Evolutionary conservation across 2,888 invertebrate genomes (phyloP).

Genomic region (Nomada ruficornis): DNA sequence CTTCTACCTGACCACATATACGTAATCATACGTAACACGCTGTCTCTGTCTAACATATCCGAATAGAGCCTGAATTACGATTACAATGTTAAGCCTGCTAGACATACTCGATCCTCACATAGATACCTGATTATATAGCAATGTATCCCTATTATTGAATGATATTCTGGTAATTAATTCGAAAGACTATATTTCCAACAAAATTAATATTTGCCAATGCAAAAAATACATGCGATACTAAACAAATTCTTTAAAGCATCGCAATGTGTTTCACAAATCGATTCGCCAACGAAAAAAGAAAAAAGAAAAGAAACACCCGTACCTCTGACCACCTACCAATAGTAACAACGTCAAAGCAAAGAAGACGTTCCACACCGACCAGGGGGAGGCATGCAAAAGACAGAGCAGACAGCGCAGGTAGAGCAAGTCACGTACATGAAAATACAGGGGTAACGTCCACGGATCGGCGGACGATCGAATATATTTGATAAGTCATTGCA

Average conservation of each 20-base stretch:
- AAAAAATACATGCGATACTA: no score
- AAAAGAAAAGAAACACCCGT: no score
- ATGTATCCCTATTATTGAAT: not conserved
- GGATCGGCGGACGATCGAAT: slow-evolving; percentile 50
- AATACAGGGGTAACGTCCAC: slow-evolving; percentile 45
- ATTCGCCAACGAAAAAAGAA: no score
- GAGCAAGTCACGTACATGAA: slow-evolving; percentile 60
- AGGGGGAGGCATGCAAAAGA: not conserved
- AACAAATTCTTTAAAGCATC: no score
- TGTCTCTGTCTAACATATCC: not conserved
- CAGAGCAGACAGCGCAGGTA: not conserved
- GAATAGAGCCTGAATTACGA: not conserved
- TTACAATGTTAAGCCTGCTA: slow-evolving; percentile 5
- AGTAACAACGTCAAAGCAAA: not conserved
- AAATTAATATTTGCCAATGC: no score
- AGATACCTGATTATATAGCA: not conserved
- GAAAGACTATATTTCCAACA: no score
- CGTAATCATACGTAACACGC: slow-evolving; percentile 6
- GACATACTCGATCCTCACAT: not conserved
- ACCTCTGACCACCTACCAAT: no score
- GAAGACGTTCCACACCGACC: not conserved
- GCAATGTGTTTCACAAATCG: no score
- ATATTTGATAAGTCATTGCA: slow-evolving; percentile 59
- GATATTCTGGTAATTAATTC: not conserved
- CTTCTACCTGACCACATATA: not conserved